Evolutionary conservation across 2,797 vertebrate genomes (phyloP).

Genomic region (Spheniscus humboldti): DNA sequence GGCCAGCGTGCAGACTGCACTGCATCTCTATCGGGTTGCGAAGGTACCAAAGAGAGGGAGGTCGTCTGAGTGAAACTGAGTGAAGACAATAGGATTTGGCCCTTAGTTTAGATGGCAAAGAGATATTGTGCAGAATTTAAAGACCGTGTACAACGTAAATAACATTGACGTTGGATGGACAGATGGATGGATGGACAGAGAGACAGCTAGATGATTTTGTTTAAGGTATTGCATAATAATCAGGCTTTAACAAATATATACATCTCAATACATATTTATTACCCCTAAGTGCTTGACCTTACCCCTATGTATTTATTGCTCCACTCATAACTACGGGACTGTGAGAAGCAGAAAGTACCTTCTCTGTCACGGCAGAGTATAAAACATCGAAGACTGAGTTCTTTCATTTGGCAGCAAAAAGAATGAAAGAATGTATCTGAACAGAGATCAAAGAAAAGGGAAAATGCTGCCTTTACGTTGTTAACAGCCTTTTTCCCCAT

Average conservation of each 20-base stretch:
- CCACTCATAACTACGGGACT: background rate
- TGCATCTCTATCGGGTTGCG: background rate
- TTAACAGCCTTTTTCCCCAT: background rate
- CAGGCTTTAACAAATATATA: background rate
- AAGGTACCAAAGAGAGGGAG: background rate
- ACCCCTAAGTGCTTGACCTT: background rate
- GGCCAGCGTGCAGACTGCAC: conserved; percentile 32
- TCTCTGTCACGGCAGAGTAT: background rate
- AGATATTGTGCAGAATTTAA: background rate
- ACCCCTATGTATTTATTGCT: background rate
- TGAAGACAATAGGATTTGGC: background rate
- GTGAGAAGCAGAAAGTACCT: background rate
- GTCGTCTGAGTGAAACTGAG: background rate
- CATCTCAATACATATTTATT: background rate
- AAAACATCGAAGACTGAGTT: background rate
- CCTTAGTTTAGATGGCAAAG: background rate
- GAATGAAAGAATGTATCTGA: background rate
- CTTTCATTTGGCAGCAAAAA: background rate
- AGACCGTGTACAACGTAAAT: background rate
- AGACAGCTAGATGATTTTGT: background rate
- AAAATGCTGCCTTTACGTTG: background rate
- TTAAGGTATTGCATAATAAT: background rate
- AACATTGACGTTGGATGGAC: background rate
- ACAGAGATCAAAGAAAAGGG: conserved; percentile 6
- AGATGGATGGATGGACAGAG: background rate